These are phyloP conservation scores for Panagrolaimus sp. DNA, from an alignment of 1,140 invertebrate species.

Conservation along the genomic window DNA sequence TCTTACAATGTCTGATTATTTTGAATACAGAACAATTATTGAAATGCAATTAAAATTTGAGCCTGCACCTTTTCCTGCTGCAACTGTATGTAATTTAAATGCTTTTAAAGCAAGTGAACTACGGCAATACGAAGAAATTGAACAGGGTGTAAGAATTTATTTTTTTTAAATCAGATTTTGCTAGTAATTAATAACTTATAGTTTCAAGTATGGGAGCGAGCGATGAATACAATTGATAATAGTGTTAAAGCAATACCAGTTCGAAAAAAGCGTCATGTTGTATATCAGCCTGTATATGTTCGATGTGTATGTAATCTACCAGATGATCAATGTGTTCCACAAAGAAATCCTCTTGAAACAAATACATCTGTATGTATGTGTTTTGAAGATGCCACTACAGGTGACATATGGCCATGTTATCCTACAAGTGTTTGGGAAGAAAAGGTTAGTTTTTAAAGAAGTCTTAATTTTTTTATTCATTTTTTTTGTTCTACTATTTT, in stretches of 20 bases:
- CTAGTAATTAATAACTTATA: no score
- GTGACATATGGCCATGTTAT: slow-evolving; percentile 58
- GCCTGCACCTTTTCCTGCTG: slow-evolving; percentile 57
- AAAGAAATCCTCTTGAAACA: slow-evolving; percentile 53
- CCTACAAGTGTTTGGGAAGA: slow-evolving; percentile 47
- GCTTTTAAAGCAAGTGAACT: slow-evolving; percentile 53
- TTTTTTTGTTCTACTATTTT: slow-evolving; percentile 3
- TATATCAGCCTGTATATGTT: slow-evolving; percentile 56
- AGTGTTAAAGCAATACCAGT: slow-evolving; percentile 5
- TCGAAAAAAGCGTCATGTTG: slow-evolving; percentile 41
- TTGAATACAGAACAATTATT: slow-evolving; percentile 55
- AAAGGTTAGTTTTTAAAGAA: slow-evolving; percentile 33
- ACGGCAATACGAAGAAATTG: slow-evolving; percentile 53
- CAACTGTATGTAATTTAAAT: slow-evolving; percentile 56
- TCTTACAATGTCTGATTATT: slow-evolving; percentile 54
- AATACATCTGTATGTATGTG: slow-evolving; percentile 56
- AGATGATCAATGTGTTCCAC: slow-evolving; percentile 56
- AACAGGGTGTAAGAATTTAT: slow-evolving; percentile 45
- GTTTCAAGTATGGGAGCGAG: slow-evolving; percentile 50
- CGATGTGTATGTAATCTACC: slow-evolving; percentile 47
- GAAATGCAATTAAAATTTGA: slow-evolving; percentile 59
- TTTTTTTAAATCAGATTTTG: slow-evolving; percentile 5
- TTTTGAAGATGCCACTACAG: slow-evolving; percentile 52
- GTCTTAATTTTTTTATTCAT: not conserved
- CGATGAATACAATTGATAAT: slow-evolving; percentile 42